phyloP scores from a whole-genome alignment of 2,113 vertebrate genomes.

The Donacobius atricapilla region DNA sequence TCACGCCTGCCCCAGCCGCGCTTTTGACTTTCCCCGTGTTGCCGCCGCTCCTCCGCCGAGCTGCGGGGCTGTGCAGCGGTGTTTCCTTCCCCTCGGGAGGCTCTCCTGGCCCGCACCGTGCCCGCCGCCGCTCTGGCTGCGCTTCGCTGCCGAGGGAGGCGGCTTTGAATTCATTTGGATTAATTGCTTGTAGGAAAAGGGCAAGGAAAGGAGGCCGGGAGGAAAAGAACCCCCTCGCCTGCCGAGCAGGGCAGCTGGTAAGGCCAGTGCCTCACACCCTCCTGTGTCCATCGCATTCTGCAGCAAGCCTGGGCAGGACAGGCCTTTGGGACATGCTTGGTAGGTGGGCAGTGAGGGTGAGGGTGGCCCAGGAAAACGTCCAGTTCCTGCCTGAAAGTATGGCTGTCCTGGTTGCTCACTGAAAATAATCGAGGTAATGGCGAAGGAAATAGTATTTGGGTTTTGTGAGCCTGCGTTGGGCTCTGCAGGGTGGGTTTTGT shows the following conservation, averaged over 20 bases:
- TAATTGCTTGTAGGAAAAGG: background rate
- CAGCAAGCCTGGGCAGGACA: too few species aligned
- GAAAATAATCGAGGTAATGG: background rate
- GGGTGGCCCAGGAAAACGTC: background rate
- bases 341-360: accelerated
- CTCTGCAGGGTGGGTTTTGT: accelerated
- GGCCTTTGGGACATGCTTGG: accelerated
- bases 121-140: accelerated
- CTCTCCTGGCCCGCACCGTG: background rate
- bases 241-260: background rate
- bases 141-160: accelerated
- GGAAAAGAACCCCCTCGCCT: background rate
- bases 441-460: background rate
- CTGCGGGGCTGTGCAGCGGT: background rate
- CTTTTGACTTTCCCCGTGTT: background rate
- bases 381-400: accelerated
- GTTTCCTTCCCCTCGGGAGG: background rate
- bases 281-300: accelerated
- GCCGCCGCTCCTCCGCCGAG: accelerated
- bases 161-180: too few species aligned
- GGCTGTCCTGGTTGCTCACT: background rate
- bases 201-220: background rate
- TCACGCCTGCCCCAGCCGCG: background rate
- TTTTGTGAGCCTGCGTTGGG: background rate
- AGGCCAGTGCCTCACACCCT: background rate